These are phyloP conservation scores for Clarias fuscus DNA, from an alignment of 2,797 vertebrate genomes.

Conservation along the genomic window DNA sequence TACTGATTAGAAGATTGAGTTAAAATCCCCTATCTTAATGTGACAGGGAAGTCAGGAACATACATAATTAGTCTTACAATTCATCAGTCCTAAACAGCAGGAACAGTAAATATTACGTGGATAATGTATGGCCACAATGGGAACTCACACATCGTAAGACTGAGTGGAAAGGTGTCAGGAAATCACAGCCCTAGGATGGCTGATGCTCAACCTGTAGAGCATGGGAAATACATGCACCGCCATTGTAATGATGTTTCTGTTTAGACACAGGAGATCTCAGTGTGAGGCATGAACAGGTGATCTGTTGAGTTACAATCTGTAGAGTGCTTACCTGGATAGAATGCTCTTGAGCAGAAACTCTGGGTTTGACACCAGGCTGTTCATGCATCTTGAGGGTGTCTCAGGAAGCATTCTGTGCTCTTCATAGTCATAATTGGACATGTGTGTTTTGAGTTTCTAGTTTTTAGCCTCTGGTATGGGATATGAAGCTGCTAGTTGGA, in stretches of 20 bases:
- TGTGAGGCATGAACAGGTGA: not conserved
- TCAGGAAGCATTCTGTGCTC: not conserved
- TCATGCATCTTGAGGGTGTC: not conserved
- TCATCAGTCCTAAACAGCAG: no score
- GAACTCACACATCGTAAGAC: not conserved
- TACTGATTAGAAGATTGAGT: not conserved
- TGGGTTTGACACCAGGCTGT: not conserved
- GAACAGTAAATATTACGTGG: not conserved
- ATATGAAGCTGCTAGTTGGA: not conserved
- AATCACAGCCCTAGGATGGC: not conserved
- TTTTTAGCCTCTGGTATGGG: not conserved
- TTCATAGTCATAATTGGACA: not conserved
- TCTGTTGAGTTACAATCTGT: no score
- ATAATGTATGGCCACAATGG: not conserved
- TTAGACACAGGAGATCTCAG: not conserved
- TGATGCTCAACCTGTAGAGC: not conserved
- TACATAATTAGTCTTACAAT: no score
- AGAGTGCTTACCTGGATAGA: no score
- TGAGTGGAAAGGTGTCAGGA: not conserved
- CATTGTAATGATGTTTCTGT: not conserved
- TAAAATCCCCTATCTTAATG: not conserved
- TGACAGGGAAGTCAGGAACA: not conserved
- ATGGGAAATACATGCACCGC: not conserved
- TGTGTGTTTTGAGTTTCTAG: not conserved
- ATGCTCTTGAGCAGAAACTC: no score